These are phyloP conservation scores for Congeria kusceri DNA, from an alignment of 2,888 invertebrate species.

Conservation along the genomic window DNA sequence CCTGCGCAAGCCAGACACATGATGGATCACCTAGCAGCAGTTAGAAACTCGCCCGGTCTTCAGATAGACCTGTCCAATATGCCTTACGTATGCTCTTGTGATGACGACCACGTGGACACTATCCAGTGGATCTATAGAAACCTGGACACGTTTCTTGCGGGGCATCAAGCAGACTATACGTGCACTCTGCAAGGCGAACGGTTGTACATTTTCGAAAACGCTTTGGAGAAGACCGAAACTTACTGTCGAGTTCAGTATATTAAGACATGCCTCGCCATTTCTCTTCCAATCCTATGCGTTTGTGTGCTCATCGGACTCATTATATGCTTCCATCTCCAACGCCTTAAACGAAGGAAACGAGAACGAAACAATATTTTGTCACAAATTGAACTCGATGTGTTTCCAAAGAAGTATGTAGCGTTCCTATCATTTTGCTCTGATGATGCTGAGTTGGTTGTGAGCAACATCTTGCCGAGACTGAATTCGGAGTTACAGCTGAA, in stretches of 20 bases:
- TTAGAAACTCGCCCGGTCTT: too few relatives aligned
- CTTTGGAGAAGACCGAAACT: background rate
- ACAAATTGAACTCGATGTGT: conserved; percentile 2
- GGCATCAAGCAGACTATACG: background rate
- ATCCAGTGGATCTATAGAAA: too few relatives aligned
- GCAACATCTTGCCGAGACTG: conserved; percentile 11
- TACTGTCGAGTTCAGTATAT: conserved; percentile 3
- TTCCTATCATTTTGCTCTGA: conserved; percentile 18
- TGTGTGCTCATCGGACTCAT: background rate
- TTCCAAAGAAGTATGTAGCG: conserved; percentile 3
- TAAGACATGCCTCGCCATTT: background rate
- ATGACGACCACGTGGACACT: too few relatives aligned
- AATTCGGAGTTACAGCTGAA: background rate
- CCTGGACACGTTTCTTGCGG: too few relatives aligned
- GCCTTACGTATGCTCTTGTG: too few relatives aligned
- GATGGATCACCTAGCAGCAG: too few relatives aligned
- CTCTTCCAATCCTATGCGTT: background rate
- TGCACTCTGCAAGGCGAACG: conserved; percentile 8
- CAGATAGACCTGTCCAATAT: too few relatives aligned
- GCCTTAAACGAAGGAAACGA: background rate
- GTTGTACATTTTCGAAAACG: background rate
- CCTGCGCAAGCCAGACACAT: too few relatives aligned
- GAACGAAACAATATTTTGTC: background rate
- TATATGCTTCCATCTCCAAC: background rate
- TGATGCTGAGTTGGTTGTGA: conserved; percentile 16